Percentiles rank a stretch among this genome's conserved stretches.
Conservation (phyloP, 2,797 vertebrate genomes). For the Garrulus glandarius region DNA sequence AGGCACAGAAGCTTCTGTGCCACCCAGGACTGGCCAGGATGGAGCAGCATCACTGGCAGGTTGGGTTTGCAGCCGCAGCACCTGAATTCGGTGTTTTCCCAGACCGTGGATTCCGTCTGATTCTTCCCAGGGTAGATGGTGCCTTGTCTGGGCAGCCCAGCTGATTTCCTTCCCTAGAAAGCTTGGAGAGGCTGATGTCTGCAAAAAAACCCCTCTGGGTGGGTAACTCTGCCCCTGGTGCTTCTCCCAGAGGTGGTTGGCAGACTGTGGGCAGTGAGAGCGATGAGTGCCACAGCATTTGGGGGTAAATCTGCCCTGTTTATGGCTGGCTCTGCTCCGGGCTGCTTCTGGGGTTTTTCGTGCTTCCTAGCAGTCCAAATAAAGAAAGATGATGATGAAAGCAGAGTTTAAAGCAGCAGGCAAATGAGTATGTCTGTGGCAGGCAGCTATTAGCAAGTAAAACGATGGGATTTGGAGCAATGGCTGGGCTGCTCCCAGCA, state of each 20-base stretch:
- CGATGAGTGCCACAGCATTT: rapidly evolving
- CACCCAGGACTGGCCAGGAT: not conserved
- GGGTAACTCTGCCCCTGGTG: not conserved
- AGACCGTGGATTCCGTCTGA: not conserved
- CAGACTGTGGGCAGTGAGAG: not conserved
- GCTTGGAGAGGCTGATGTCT: not conserved
- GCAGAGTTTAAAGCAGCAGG: not conserved
- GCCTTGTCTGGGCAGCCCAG: not conserved
- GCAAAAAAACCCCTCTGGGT: not conserved
- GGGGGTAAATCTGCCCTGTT: not conserved
- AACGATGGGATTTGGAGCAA: not conserved
- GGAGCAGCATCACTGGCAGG: not conserved
- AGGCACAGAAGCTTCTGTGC: not conserved
- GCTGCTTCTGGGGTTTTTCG: not conserved
- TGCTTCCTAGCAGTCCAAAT: not conserved
- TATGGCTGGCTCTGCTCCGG: not conserved
- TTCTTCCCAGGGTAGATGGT: not conserved
- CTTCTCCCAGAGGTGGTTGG: not conserved
- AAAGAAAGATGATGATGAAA: not conserved
- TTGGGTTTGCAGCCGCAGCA: rapidly evolving
- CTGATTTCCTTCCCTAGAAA: not conserved
- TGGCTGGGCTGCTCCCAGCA: not conserved
- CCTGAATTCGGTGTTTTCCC: not conserved
- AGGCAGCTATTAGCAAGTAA: slow-evolving; percentile 2
- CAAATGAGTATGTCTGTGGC: not conserved